These are phyloP conservation scores for Brachyptera risi DNA, from an alignment of 2,888 invertebrate species.

Conservation along the genomic window DNA sequence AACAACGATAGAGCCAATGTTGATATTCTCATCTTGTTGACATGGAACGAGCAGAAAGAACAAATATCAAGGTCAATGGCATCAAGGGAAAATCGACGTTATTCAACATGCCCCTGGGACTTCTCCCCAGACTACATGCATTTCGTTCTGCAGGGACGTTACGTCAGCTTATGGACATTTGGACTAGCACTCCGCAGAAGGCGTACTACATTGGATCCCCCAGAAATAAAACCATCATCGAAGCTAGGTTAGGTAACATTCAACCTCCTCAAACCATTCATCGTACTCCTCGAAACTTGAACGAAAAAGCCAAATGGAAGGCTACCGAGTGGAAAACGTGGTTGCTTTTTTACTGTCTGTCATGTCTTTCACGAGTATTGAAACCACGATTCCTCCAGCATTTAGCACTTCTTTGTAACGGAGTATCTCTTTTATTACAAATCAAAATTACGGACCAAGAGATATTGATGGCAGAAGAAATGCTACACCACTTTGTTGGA, in stretches of 20 bases:
- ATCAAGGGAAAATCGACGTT: conserved; percentile 26
- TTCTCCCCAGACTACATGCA: conserved; percentile 32
- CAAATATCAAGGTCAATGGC: neutral
- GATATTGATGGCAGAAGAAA: neutral
- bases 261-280: conserved; percentile 27
- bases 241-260: conserved; percentile 21
- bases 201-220: conserved; percentile 2
- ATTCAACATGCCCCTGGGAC: conserved; percentile 10
- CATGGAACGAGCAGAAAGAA: neutral
- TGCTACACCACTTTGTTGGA: neutral
- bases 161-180: conserved; percentile 18
- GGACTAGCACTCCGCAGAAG: neutral
- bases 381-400: neutral
- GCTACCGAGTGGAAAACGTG: conserved; percentile 30
- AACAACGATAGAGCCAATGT: conserved; percentile 8
- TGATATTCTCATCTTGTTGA: neutral
- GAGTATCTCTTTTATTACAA: neutral
- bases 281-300: conserved; percentile 20
- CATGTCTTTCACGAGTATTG: neutral
- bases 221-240: conserved; percentile 14
- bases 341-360: conserved; percentile 30
- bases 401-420: neutral
- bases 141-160: conserved; percentile 25
- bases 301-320: conserved; percentile 19
- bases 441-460: neutral